Base-by-base conservation (phyloP, 2,888 invertebrate species). In the Pogonocherus hispidulus region DNA sequence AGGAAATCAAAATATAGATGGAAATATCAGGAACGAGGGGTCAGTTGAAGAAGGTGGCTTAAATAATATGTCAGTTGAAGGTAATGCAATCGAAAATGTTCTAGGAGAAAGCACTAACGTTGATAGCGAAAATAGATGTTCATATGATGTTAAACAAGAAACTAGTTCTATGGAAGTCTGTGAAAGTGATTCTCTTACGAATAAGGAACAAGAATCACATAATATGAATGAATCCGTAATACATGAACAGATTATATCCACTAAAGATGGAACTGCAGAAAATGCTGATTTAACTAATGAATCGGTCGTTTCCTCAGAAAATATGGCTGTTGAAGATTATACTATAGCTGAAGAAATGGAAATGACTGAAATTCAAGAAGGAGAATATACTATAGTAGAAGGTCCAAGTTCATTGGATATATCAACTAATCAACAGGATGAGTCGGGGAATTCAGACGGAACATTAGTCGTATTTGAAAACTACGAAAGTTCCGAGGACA, bases 351-450 rank as follows among this genome's bases (percentile, higher is more conserved):
- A 59, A 8, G 47, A 18, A 9, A 18, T 35, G 3, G 62, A 62
- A 16, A 37, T 49, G 11, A 51, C 62, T 8, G 56, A 56, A 35
- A 22, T 62, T 6, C 46, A 47, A n/a, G 62, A 62, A 0, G 62
- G 62, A 9, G 62, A 37, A 14, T 62, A 62, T 35, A 62, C 62
- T 14, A 49, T 62, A 6, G 62, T 62, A 5, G 62, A 62, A 19
- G 51, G 62, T 2, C 51, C 62, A 16, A n/a, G 22, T 11, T 51
- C 51, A 8, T 16, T 62, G 16, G 37, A 62, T n/a, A 62, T 62
- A 9, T 47, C 59, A 11, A 8, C 59, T 9, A 22, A 19, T 20
- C 27, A 47, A 2, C 27, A 47, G 2, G 19, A 18, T 8, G 59
- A 32, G 47, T 16, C 47, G 1, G 27, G 37, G 8, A 35, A 51